Base-by-base conservation (phyloP, 2,888 invertebrate species). In the Drosophila affinis region DNA sequence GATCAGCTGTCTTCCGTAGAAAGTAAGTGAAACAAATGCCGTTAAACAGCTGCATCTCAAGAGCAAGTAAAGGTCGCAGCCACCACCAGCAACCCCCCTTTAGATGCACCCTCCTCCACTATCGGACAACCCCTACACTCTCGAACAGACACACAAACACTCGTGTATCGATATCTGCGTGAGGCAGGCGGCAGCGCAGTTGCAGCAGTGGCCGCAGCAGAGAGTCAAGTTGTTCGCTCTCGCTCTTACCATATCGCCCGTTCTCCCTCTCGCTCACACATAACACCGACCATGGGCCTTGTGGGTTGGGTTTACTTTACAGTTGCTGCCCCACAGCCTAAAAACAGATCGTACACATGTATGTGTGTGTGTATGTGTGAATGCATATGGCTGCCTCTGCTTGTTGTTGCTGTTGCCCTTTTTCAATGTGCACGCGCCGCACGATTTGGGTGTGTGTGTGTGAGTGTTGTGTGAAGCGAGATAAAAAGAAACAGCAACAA, bases 1-100 rank as follows among this genome's bases (percentile, higher is more conserved):
- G 65, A 67, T 67, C 65, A 67, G 67, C 68, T 67, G 32, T 48
- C 14, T 27, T n/a, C 39, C n/a, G 39, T 39, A 39, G 39, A 48
- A 62, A 60, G 45, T 45, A 58, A 60, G 18, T 47, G 9, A 39
- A 27, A 45, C 39, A 18, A 62, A 62, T 29, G 18, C 47, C 54
- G 49, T 51, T 71, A 49, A 56, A 81, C 65, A 68, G 57, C 57
- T 70, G 71, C 64, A 64, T 62, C 78, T 78, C 80, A 87, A 88
- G 80, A 80, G 86, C 83, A 82, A 85, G 79, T 82, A 87, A 82
- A 87, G 88, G 88, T 87, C 88, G 83, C 76, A 61, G 9, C 29
- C 60, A 24, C 39, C 34, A 39, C 14, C 39, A 39, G 10, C 51
- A 5, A 12, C 12, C 24, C 27, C 34, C 10, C 32, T 32, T 12